phyloP scores from a whole-genome alignment of 2,888 invertebrate genomes.

The Eristalis arbustorum region DNA sequence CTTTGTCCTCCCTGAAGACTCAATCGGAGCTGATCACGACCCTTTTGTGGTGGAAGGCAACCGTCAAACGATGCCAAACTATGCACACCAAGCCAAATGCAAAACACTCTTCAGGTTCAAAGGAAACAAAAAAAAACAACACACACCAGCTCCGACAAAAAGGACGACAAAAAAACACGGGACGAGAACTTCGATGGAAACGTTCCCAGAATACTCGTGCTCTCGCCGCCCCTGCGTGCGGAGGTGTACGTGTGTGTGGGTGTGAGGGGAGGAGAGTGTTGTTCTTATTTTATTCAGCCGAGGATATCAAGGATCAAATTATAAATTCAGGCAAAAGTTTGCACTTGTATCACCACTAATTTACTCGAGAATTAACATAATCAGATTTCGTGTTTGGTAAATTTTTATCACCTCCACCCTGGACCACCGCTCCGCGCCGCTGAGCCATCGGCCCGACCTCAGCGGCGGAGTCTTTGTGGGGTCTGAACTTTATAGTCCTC shows the following conservation, averaged over 20 bases:
- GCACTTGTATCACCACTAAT: conserved; percentile 58
- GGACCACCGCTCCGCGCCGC: background rate
- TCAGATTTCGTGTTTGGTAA: conserved; percentile 63
- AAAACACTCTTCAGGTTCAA: conserved; percentile 10
- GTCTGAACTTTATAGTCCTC: background rate
- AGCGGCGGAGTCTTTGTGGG: background rate
- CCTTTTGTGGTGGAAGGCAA: conserved; percentile 27
- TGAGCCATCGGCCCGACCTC: background rate
- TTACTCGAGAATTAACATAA: conserved; percentile 64
- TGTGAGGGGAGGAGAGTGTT: conserved; percentile 4
- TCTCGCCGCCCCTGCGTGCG: background rate
- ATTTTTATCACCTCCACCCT: background rate
- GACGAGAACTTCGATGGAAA: conserved; percentile 50
- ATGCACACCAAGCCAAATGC: conserved; percentile 23
- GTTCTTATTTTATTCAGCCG: conserved; percentile 27
- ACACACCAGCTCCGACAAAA: background rate
- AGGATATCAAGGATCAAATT: conserved; percentile 66
- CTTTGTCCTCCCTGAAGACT: conserved; percentile 41
- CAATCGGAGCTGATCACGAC: conserved; percentile 48
- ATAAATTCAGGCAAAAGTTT: conserved; percentile 67
- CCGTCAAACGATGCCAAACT: conserved; percentile 30
- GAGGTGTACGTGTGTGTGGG: conserved; percentile 19
- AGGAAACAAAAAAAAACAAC: background rate
- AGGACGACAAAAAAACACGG: conserved; percentile 3
- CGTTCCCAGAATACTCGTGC: conserved; percentile 20